Percentiles rank a stretch among this genome's conserved stretches.
These are phyloP conservation scores for Mesocricetus auratus DNA, from an alignment of 2,113 vertebrate species.

Conservation along the genomic window DNA sequence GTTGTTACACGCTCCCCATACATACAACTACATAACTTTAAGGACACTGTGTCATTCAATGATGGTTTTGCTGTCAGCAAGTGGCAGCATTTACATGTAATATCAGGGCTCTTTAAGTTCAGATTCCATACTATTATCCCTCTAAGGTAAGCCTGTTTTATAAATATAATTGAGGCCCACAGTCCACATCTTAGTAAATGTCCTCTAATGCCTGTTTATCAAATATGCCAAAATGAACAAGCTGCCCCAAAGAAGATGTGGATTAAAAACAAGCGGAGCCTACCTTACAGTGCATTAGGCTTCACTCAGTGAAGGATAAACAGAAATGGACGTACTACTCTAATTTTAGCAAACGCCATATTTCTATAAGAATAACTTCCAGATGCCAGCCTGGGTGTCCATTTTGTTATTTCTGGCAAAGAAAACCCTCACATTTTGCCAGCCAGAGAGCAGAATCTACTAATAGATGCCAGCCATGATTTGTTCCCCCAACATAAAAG, in stretches of 20 bases:
- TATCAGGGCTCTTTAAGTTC: not conserved
- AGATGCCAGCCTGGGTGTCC: slow-evolving; percentile 76
- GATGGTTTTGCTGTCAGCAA: not conserved
- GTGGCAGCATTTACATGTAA: not conserved
- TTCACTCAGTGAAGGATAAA: slow-evolving; percentile 62
- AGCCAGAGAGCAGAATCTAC: slow-evolving; percentile 72
- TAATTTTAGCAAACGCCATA: slow-evolving; percentile 72
- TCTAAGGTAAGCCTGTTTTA: not conserved
- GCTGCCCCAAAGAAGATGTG: not conserved
- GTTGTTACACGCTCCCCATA: not conserved
- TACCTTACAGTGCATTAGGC: slow-evolving; percentile 43
- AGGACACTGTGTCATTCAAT: not conserved
- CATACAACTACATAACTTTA: not conserved
- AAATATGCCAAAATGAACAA: slow-evolving; percentile 27
- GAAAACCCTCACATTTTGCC: slow-evolving; percentile 75
- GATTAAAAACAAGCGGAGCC: slow-evolving; percentile 58
- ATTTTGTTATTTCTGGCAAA: slow-evolving; percentile 81
- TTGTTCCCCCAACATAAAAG: slow-evolving; percentile 76
- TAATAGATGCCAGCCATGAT: slow-evolving; percentile 78
- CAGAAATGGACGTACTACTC: slow-evolving; percentile 65
- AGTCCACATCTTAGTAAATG: not conserved
- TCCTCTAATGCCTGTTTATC: not conserved
- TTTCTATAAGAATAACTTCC: slow-evolving; percentile 82
- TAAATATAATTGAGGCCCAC: not conserved
- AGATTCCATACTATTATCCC: not conserved